Evolutionary conservation across 2,113 vertebrate genomes (phyloP).

Genomic region (Acrocephalus arundinaceus): DNA sequence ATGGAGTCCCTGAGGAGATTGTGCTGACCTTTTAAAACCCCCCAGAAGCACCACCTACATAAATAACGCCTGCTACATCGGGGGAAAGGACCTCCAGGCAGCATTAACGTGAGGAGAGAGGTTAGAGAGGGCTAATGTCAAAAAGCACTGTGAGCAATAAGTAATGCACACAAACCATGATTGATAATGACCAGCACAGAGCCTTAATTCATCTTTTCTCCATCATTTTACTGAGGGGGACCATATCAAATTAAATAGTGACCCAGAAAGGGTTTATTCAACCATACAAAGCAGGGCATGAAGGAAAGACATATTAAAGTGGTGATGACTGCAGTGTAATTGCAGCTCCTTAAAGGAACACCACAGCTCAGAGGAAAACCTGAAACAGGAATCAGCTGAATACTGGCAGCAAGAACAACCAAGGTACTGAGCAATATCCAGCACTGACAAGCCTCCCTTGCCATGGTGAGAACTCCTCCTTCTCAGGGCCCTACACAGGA

Average conservation of each 20-base stretch:
- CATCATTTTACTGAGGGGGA: slow-evolving; percentile 72
- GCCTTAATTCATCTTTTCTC: slow-evolving; percentile 81
- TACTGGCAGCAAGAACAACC: background rate
- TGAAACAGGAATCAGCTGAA: background rate
- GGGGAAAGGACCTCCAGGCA: slow-evolving; percentile 53
- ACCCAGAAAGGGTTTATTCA: slow-evolving; percentile 72
- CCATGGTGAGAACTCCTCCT: accelerated
- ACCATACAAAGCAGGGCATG: slow-evolving; percentile 62
- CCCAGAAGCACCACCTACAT: slow-evolving; percentile 72
- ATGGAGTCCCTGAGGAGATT: slow-evolving; percentile 40
- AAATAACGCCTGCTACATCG: slow-evolving; percentile 74
- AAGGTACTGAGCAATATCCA: accelerated
- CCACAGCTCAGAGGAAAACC: background rate
- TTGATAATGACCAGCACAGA: slow-evolving; percentile 77
- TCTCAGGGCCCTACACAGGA: accelerated
- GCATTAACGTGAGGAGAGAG: slow-evolving; percentile 56
- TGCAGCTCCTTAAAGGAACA: slow-evolving; percentile 49
- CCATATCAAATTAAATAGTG: slow-evolving; percentile 74
- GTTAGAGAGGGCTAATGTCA: slow-evolving; percentile 76
- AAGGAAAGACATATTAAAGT: slow-evolving; percentile 57
- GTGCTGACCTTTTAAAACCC: slow-evolving; percentile 77
- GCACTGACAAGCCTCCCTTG: accelerated
- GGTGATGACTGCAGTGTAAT: slow-evolving; percentile 36
- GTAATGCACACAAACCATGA: slow-evolving; percentile 84
- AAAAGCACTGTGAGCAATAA: slow-evolving; percentile 83